Conservation (phyloP, 2,797 vertebrate genomes). For the Crenuchus spilurus region DNA sequence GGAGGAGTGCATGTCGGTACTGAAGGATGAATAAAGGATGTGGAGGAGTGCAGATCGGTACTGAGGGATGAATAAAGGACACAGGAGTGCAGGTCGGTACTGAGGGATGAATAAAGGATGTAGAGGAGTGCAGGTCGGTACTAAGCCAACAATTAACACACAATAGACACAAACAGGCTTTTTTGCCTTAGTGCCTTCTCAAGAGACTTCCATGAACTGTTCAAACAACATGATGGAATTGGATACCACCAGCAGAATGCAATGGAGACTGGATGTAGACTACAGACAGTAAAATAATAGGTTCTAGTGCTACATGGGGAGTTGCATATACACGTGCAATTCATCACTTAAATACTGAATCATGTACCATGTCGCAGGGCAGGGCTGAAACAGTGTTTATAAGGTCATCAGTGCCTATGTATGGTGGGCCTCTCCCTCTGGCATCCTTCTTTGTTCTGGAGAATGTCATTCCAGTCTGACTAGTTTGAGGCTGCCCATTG, state of each 20-base stretch:
- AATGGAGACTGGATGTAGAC: neutral
- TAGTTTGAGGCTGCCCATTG: conserved; percentile 28
- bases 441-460: conserved; percentile 23
- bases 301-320: neutral
- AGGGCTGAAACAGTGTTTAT: conserved; percentile 15
- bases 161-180: no score
- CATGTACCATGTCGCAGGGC: neutral
- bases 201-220: neutral
- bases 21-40: no score
- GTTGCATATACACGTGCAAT: neutral
- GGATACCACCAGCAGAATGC: neutral
- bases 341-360: neutral
- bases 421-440: neutral
- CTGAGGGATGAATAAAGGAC: no score
- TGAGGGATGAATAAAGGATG: no score
- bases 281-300: neutral
- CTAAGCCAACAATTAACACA: no score
- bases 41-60: no score
- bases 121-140: no score
- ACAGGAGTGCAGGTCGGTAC: no score
- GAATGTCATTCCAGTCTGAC: conserved; percentile 34
- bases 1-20: no score
- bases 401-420: conserved; percentile 17
- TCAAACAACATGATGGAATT: neutral
- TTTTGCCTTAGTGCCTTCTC: neutral